These are phyloP conservation scores for Yponomeuta plumbellus DNA, from an alignment of 2,888 invertebrate genomes.

Conservation along the genomic window DNA sequence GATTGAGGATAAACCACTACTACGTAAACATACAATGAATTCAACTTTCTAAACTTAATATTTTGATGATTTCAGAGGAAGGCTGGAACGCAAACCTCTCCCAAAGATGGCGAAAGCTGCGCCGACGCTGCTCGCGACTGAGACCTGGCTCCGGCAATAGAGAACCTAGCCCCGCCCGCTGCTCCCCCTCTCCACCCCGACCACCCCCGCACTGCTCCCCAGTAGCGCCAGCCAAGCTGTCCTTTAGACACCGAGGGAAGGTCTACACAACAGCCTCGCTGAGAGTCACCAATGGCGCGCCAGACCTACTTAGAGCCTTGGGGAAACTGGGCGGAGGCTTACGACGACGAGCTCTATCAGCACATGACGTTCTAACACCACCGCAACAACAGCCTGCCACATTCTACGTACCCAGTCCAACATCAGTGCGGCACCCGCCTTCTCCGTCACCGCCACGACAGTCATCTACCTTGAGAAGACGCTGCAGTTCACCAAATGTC, in stretches of 20 bases:
- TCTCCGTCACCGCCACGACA: slow-evolving; percentile 62
- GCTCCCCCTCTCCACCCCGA: slow-evolving; percentile 75
- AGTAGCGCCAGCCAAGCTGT: slow-evolving; percentile 63
- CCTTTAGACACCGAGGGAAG: slow-evolving; percentile 69
- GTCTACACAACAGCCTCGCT: slow-evolving; percentile 70
- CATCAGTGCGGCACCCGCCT: slow-evolving; percentile 60
- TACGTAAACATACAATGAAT: background rate
- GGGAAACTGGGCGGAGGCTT: slow-evolving; percentile 83
- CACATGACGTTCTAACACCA: slow-evolving; percentile 80
- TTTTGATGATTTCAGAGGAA: slow-evolving; percentile 75
- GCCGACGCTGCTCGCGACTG: slow-evolving; percentile 81
- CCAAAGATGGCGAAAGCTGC: slow-evolving; percentile 84
- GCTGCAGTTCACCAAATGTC: slow-evolving; percentile 69
- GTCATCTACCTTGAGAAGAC: slow-evolving; percentile 51
- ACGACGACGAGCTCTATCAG: slow-evolving; percentile 80
- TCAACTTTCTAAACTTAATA: background rate
- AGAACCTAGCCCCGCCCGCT: slow-evolving; percentile 73
- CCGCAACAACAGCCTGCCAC: slow-evolving; percentile 76
- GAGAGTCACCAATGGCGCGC: slow-evolving; percentile 75
- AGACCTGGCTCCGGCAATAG: slow-evolving; percentile 78
- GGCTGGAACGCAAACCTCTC: slow-evolving; percentile 85
- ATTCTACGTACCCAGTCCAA: slow-evolving; percentile 83
- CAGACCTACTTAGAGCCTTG: slow-evolving; percentile 81
- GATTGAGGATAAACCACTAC: background rate
- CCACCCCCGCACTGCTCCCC: slow-evolving; percentile 69